phyloP scores from a whole-genome alignment of 1,140 invertebrate genomes.

The Drosophila sulfurigaster region DNA sequence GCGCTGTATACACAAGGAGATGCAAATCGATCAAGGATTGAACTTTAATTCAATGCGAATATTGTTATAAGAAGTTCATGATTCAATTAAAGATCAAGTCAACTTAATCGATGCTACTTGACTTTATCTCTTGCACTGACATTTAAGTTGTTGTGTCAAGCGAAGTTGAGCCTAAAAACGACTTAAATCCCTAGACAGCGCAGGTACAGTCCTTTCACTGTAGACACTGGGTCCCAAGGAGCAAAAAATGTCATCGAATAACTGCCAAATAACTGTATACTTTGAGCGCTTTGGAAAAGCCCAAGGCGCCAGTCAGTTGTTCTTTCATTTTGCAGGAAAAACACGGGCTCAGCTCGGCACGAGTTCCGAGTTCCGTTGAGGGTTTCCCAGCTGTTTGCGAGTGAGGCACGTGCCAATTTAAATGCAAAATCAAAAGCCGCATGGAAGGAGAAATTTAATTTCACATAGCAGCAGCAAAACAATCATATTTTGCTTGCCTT shows the following conservation, averaged over 20 bases:
- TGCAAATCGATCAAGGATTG: no score
- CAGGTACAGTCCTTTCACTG: conserved; percentile 1
- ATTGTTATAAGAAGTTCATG: no score
- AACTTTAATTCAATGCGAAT: no score
- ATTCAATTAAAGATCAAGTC: no score
- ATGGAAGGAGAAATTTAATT: conserved; percentile 70
- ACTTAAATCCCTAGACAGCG: conserved; percentile 5
- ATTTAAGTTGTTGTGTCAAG: conserved; percentile 10
- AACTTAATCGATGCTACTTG: no score
- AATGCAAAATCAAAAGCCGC: conserved; percentile 75
- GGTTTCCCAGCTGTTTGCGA: conserved; percentile 48
- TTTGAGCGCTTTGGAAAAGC: conserved; percentile 29
- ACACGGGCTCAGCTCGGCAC: conserved; percentile 9
- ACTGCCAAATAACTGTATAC: conserved; percentile 43
- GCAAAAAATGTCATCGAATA: conserved; percentile 29
- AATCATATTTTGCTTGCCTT: conserved; percentile 69
- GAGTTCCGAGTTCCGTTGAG: conserved; percentile 19
- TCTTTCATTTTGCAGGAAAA: conserved; percentile 42
- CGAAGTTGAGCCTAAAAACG: conserved; percentile 17
- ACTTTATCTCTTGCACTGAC: conserved; percentile 11
- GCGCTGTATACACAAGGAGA: no score
- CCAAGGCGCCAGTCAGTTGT: conserved; percentile 43
- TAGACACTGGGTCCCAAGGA: conserved; percentile 8
- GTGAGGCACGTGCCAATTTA: conserved; percentile 76
- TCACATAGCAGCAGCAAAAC: conserved; percentile 69